These are phyloP conservation scores for Dicaeum eximium DNA, from an alignment of 2,113 vertebrate genomes.

Conservation along the genomic window DNA sequence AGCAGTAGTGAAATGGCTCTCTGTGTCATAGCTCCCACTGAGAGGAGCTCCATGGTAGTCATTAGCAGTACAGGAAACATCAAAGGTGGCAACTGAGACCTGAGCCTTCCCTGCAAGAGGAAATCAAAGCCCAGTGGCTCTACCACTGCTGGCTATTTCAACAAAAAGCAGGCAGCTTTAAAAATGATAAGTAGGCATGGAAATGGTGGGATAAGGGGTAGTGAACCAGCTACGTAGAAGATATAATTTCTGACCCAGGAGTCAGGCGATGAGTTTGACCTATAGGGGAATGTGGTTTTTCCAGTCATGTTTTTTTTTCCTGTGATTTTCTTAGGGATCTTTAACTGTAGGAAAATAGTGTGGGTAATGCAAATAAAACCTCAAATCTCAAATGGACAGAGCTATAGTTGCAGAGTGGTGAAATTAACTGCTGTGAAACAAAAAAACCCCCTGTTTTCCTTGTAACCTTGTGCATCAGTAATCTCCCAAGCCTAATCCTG, in stretches of 20 bases:
- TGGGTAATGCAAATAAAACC: neutral
- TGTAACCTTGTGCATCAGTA: neutral
- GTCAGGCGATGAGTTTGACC: neutral
- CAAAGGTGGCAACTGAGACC: constrained; percentile 39
- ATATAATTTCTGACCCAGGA: neutral
- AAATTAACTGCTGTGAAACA: neutral
- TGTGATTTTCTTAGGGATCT: neutral
- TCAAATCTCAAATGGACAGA: neutral
- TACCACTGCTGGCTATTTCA: constrained; percentile 21
- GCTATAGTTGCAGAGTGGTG: neutral
- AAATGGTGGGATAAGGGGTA: neutral
- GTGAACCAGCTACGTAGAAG: neutral
- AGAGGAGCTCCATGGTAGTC: constrained; percentile 22
- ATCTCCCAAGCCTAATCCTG: neutral
- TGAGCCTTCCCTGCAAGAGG: constrained; percentile 9
- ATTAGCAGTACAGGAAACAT: constrained; percentile 50
- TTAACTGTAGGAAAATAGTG: neutral
- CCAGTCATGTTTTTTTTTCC: neutral
- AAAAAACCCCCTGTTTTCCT: neutral
- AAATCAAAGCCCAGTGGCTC: constrained; percentile 47
- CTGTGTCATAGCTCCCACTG: constrained; percentile 43
- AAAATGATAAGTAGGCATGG: neutral
- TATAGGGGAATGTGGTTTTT: accelerated
- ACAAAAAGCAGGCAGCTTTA: constrained; percentile 10
- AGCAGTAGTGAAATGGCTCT: constrained; percentile 45